Conservation (phyloP, 2,888 invertebrate species). For the Caenorhabditis sp. region DNA sequence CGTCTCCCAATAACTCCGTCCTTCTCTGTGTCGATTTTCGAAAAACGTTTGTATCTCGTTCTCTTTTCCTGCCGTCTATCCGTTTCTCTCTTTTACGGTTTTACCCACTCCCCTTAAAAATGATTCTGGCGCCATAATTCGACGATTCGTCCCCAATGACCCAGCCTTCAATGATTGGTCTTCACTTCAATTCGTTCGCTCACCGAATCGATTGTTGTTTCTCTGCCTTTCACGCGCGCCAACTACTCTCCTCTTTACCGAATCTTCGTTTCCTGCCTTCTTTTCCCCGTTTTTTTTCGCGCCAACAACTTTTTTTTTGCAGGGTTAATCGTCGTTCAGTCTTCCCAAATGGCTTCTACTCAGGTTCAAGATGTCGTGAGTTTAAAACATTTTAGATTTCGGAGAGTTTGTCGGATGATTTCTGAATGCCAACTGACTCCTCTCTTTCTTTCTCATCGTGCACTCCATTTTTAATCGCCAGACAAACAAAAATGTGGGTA, state of each 20-base stretch:
- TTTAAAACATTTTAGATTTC: not conserved
- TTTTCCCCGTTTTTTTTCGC: conserved; percentile 3
- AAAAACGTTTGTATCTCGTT: conserved; percentile 3
- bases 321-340: conserved; percentile 12
- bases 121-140: not conserved
- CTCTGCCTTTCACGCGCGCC: not conserved
- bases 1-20: not conserved
- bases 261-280: not conserved
- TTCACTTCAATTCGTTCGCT: conserved; percentile 2
- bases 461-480: not conserved
- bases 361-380: conserved; percentile 47
- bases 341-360: conserved; percentile 27
- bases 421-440: not conserved
- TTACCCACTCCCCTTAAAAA: not conserved
- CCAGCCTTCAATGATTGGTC: not conserved
- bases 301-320: conserved; percentile 1
- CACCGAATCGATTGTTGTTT: not conserved
- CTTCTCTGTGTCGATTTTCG: conserved; percentile 1
- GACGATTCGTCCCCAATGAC: not conserved
- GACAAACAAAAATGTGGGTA: not conserved
- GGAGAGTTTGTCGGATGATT: not conserved
- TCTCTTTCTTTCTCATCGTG: not conserved
- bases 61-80: not conserved
- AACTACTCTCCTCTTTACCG: not conserved
- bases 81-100: conserved; percentile 5